phyloP scores from a whole-genome alignment of 2,888 invertebrate genomes.

The Drosophila rellima region DNA sequence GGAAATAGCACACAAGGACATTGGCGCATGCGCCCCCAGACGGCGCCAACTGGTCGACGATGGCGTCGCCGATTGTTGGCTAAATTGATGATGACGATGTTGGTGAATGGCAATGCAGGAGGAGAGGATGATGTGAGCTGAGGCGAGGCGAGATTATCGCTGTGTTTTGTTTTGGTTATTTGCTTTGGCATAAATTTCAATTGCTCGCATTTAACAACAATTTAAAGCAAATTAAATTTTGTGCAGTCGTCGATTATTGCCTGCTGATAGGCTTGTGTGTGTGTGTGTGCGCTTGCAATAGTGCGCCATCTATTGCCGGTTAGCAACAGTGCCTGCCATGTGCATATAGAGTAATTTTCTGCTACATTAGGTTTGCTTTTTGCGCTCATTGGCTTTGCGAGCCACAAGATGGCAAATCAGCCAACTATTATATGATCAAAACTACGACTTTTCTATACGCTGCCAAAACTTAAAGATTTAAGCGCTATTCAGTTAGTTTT shows the following conservation, averaged over 20 bases:
- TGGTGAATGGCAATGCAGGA: slow-evolving; percentile 5
- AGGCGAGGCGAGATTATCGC: slow-evolving; percentile 61
- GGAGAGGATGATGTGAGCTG: background rate
- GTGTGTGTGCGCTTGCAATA: background rate
- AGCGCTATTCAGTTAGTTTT: slow-evolving; percentile 3
- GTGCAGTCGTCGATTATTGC: slow-evolving; percentile 71
- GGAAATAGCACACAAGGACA: slow-evolving; percentile 82
- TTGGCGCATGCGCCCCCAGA: slow-evolving; percentile 75
- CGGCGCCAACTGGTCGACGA: slow-evolving; percentile 72
- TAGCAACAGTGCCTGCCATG: slow-evolving; percentile 64
- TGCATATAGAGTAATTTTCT: slow-evolving; percentile 82
- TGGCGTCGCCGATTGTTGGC: slow-evolving; percentile 64
- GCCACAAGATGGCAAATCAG: slow-evolving; percentile 42
- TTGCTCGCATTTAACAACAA: slow-evolving; percentile 81
- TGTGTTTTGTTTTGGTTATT: slow-evolving; percentile 41
- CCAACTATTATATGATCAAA: slow-evolving; percentile 9
- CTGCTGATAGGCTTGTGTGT: slow-evolving; percentile 69
- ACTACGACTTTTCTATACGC: slow-evolving; percentile 39
- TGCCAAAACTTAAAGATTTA: background rate
- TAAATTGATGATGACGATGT: slow-evolving; percentile 78
- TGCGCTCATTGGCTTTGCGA: slow-evolving; percentile 32
- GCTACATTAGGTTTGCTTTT: slow-evolving; percentile 71
- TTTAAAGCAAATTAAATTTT: slow-evolving; percentile 80
- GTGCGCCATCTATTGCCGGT: slow-evolving; percentile 67
- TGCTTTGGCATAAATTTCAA: slow-evolving; percentile 78